Percentiles rank a stretch among this genome's conserved stretches.
Evolutionary conservation across 1,140 invertebrate species (phyloP).

Genomic region (Drosophila teissieri): DNA sequence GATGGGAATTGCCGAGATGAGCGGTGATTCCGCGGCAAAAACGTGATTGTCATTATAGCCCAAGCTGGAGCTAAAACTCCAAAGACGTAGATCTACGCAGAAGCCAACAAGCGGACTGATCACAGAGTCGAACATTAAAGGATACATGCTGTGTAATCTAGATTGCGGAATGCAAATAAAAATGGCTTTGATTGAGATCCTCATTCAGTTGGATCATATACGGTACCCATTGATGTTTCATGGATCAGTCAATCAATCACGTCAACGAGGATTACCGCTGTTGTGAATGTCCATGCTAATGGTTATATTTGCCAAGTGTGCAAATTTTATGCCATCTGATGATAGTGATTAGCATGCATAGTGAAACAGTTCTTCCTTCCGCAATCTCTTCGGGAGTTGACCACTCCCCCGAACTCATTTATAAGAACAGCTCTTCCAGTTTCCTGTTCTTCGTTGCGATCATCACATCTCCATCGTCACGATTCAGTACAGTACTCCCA

Average conservation of each 20-base stretch:
- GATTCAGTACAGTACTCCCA: conserved; percentile 25
- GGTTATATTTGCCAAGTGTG: background rate
- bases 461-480: conserved; percentile 3
- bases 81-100: conserved; percentile 49
- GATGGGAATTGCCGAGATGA: conserved; percentile 61
- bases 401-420: background rate
- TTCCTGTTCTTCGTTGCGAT: conserved; percentile 16
- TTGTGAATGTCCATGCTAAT: conserved; percentile 5
- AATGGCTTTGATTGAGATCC: conserved; percentile 21
- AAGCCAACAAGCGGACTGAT: conserved; percentile 21
- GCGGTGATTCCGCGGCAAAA: conserved; percentile 35
- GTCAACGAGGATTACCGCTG: background rate
- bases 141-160: conserved; percentile 17
- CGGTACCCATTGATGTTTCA: conserved; percentile 26
- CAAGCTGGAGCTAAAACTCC: conserved; percentile 1
- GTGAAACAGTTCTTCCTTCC: background rate
- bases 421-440: background rate
- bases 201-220: conserved; percentile 5
- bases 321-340: conserved; percentile 2
- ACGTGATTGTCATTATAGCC: conserved; percentile 66
- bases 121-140: conserved; percentile 48
- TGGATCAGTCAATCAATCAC: conserved; percentile 47
- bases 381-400: conserved; percentile 7
- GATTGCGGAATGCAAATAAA: conserved; percentile 15
- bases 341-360: conserved; percentile 11